phyloP scores from a whole-genome alignment of 2,797 vertebrate genomes.

The Lepus oiostolus region DNA sequence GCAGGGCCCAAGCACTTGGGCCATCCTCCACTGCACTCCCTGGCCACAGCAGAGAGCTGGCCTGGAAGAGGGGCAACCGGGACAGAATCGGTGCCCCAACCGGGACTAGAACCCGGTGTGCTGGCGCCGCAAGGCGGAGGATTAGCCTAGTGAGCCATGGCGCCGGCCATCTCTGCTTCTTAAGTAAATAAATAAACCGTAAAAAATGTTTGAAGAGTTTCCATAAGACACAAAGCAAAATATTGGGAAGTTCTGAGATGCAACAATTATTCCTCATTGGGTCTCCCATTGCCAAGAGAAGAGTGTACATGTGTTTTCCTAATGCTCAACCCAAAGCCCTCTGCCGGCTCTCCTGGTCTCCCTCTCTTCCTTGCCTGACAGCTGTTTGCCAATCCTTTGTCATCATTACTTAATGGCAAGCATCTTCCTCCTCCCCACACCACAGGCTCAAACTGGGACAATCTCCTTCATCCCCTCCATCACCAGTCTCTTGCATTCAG shows the following conservation, averaged over 20 bases:
- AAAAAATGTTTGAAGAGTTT: slow-evolving; percentile 68
- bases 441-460: not conserved
- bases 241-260: not conserved
- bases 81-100: no score
- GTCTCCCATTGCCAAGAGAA: not conserved
- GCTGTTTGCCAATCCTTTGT: not conserved
- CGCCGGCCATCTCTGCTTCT: no score
- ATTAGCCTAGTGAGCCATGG: no score
- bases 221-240: slow-evolving; percentile 83
- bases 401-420: not conserved
- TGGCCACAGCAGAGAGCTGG: no score
- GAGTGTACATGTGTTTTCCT: not conserved
- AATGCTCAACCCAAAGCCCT: not conserved
- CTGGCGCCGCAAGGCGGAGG: no score
- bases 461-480: no score
- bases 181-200: no score
- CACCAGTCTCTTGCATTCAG: slow-evolving; percentile 8
- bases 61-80: no score
- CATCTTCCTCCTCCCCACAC: not conserved
- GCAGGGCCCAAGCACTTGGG: no score
- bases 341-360: not conserved
- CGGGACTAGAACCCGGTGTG: no score
- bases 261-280: not conserved
- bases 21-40: no score
- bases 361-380: not conserved